Conservation (phyloP, 2,888 invertebrate species). For the Alviniconcha strummeri region DNA sequence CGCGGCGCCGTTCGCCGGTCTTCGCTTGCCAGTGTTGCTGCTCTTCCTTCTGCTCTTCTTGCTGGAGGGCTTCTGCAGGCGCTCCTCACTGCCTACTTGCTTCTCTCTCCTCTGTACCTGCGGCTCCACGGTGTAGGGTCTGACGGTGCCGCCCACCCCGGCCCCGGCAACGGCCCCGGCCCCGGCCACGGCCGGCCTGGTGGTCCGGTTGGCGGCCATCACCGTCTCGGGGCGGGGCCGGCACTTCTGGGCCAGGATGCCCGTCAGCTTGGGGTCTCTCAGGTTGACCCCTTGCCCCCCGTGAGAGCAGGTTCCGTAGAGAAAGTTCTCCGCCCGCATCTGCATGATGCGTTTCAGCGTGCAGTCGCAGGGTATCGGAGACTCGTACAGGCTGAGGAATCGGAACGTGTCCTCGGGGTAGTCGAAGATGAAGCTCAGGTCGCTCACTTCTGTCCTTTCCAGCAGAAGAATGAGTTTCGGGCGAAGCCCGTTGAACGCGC, state of each 20-base stretch:
- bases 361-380: conserved; percentile 32
- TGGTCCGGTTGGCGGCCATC: conserved; percentile 7
- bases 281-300: conserved; percentile 36
- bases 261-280: conserved; percentile 33
- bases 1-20: too few relatives aligned
- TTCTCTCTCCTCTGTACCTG: conserved; percentile 15
- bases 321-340: conserved; percentile 15
- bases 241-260: conserved; percentile 20
- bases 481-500: conserved; percentile 37
- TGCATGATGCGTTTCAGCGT: conserved; percentile 16
- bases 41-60: conserved; percentile 20
- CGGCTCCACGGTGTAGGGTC: neutral
- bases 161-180: neutral
- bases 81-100: neutral
- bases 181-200: neutral
- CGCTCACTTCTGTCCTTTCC: conserved; percentile 36
- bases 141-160: neutral
- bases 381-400: conserved; percentile 27
- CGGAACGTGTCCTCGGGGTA: conserved; percentile 38
- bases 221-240: neutral
- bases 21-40: neutral
- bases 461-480: conserved; percentile 34
- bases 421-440: conserved; percentile 39
- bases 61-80: neutral
- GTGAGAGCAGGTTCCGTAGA: conserved; percentile 32